Evolutionary conservation across 2,888 invertebrate species (phyloP), one percentile per base, ranked within the genome.

Genomic region (Thera britannica): DNA sequence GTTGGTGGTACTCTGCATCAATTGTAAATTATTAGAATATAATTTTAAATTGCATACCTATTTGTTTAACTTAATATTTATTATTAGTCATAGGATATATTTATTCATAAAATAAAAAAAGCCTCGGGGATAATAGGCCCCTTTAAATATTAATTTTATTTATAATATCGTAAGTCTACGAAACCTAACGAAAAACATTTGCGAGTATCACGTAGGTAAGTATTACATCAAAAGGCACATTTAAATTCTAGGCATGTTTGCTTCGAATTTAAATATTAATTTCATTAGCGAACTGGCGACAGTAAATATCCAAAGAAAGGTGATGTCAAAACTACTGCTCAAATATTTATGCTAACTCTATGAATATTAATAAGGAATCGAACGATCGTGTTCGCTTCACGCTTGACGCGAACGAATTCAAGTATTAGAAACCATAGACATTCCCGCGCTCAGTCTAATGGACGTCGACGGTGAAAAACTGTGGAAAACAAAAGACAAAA

Each of bases 361-460:
- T 81, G 78, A 77, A 81, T 83, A 80, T 81, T 81, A 74, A 82
- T 80, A 77, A 75, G 72, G 74, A 78, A 79, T 75, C 73, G 77
- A 80, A 75, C 77, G 76, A 67, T 77, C 71, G 75, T 73, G 78
- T 72, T 75, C 54, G 52, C 79, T 78, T 83, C 81, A 83, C 80
- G 82, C 78, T 80, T 71, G 66, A 76, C 70, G 77, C 80, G 71
- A 70, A 74, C 72, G 73, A 77, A 78, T 71, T 75, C 69, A 68
- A 68, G 69, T 46, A 46, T 82, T 34, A 52, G 52, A 52, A 52
- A 52, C 41, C 41, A 41, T 41, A 41, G 41, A 41, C 41, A 41
- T 41, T 41, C 41, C 41, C 7, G 41, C 41, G 6, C 41, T 41
- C 41, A 41, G 41, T 2, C 41, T 1, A 41, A 7, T 41, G 41